Percentiles rank a stretch among this genome's conserved stretches.
Evolutionary conservation across 2,797 vertebrate genomes (phyloP).

Genomic region (Darevskia nairensis): DNA sequence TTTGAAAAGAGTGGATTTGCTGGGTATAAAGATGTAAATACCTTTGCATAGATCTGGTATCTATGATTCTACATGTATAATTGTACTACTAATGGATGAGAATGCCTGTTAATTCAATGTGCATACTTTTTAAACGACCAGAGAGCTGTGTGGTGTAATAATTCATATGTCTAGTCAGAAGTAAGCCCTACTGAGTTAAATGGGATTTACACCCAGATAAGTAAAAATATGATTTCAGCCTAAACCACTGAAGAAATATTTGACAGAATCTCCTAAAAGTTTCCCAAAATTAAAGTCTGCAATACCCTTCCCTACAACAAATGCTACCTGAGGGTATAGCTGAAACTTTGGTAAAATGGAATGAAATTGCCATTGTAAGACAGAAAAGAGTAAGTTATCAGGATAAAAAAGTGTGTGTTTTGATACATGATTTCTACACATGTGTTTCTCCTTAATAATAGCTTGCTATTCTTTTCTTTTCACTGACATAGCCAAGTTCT

Average conservation of each 20-base stretch:
- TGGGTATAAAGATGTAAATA: conserved; percentile 34
- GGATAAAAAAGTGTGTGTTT: neutral
- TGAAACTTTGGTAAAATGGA: neutral
- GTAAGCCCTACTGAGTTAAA: neutral
- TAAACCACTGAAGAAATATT: neutral
- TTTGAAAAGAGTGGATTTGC: conserved; percentile 43
- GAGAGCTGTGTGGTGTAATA: neutral
- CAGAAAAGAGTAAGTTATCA: neutral
- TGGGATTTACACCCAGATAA: neutral
- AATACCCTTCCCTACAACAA: neutral
- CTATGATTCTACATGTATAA: rapidly evolving
- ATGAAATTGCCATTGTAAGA: neutral
- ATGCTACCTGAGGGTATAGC: neutral
- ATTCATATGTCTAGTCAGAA: neutral
- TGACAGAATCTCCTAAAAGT: neutral
- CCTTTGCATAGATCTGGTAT: neutral
- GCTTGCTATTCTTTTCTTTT: neutral
- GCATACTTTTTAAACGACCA: neutral
- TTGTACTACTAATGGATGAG: neutral
- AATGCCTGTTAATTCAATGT: neutral
- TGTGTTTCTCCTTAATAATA: neutral
- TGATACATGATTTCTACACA: neutral
- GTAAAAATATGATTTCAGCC: neutral
- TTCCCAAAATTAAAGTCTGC: neutral
- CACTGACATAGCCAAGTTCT: neutral